Evolutionary conservation across 2,797 vertebrate species (phyloP).

Genomic region (Coccyzus lansbergi): DNA sequence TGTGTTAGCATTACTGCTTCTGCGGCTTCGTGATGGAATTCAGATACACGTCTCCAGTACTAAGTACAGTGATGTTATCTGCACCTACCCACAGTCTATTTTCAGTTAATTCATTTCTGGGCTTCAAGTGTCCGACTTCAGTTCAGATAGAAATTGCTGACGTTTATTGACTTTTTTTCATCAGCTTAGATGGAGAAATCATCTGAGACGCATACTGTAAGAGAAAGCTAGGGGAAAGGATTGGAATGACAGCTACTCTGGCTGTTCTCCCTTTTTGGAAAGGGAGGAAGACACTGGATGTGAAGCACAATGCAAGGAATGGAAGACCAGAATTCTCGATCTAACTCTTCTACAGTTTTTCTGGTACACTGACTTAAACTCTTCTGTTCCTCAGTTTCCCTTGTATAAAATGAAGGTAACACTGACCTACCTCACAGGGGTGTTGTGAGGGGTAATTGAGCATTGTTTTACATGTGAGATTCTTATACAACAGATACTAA

Average conservation of each 20-base stretch:
- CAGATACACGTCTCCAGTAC: background rate
- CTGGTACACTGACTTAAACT: background rate
- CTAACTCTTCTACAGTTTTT: background rate
- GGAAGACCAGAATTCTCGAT: background rate
- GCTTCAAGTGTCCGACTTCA: background rate
- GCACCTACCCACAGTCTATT: background rate
- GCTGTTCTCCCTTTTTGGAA: background rate
- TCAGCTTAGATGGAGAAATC: background rate
- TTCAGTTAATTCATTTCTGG: background rate
- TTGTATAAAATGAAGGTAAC: background rate
- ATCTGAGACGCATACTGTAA: background rate
- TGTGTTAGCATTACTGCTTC: background rate
- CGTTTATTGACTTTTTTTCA: background rate
- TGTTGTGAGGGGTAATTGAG: slow-evolving; percentile 25
- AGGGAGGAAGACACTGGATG: background rate
- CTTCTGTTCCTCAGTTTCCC: background rate
- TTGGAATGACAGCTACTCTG: background rate
- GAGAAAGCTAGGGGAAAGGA: fast-evolving
- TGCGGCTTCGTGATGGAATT: background rate
- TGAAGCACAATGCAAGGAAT: background rate
- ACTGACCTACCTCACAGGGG: slow-evolving; percentile 43
- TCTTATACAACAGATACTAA: background rate
- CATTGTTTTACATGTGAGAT: background rate
- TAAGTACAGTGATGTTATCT: background rate
- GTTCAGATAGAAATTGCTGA: background rate